Base-by-base conservation (phyloP, 2,797 vertebrate species). In the Xenops minutus region DNA sequence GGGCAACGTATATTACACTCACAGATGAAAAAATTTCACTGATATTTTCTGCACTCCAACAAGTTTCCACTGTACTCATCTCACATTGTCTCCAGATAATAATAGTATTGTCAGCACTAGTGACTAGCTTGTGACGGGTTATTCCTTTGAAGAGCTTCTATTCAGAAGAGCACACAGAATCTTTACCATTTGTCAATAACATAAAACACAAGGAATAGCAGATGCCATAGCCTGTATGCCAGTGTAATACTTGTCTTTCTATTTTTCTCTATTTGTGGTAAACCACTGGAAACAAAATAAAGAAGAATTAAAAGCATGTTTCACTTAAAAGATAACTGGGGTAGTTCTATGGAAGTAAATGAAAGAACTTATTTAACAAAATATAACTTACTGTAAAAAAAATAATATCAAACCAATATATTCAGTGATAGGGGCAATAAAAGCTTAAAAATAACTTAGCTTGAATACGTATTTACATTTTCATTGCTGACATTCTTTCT, bases 131-230 rank as follows among this genome's bases (percentile, higher is more conserved):
- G 51, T 92, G 63, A 92, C 32, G 63, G 82, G 63, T 84, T 94
- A 88, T 88, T 85, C 44, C 34, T 76, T 55, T 83, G 34, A 88
- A 94, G 36, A 92, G 29, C 41, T 91, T 91, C 81, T 92, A 48
- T 93, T 68, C 49, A 88, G 78, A 85, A 26, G 62, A 91, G 46
- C 20, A 81, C 32, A 92, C 55, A 72, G 41, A 84, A 85, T 78
- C 68, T 88, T 88, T 81, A 77, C 69, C 59, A 51, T 93, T 97
- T 91, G 39, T 96, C 93, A 96, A 62, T 89, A 83, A 61, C 85
- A 96, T 85, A 83, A 96, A 96, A 64, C 68, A 95, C 82, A 80
- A 59, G 81, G 85, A 94, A 95, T 58, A 95, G 61, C 74, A 93
- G 80, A 93, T 91, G 69, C 59, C 54, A 84, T 46, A 93, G 85